Evolutionary conservation across 1,140 invertebrate species (phyloP).

Genomic region (Littorina saxatilis): DNA sequence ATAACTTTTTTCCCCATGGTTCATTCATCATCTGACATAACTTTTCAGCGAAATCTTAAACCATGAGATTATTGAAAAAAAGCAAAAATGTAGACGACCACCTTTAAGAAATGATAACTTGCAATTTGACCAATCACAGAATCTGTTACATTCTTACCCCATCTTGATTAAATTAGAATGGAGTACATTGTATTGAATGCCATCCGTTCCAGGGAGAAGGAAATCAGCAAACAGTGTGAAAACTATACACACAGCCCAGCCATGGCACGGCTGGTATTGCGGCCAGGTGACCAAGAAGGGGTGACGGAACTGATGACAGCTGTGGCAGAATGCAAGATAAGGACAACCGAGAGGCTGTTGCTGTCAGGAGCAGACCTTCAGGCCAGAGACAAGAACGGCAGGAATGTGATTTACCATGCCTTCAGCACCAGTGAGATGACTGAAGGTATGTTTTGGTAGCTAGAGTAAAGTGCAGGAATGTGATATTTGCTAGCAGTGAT

Average conservation of each 20-base stretch:
- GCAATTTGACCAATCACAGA: no score
- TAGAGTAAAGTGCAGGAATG: neutral
- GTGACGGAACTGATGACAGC: conserved; percentile 37
- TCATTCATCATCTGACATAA: no score
- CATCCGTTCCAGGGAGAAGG: neutral
- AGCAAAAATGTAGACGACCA: no score
- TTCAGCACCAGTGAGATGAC: conserved; percentile 24
- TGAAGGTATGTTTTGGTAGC: no score
- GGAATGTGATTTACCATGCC: conserved; percentile 44
- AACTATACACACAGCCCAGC: neutral
- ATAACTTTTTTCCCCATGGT: no score
- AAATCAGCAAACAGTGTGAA: neutral
- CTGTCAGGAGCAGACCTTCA: conserved; percentile 15
- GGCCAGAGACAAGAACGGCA: conserved; percentile 36
- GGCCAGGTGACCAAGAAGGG: neutral
- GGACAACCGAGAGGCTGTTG: neutral
- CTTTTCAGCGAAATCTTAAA: no score
- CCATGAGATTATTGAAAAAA: no score
- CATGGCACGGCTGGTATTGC: conserved; percentile 12
- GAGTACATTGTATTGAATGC: no score
- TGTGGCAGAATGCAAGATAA: conserved; percentile 11
- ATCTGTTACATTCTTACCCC: no score
- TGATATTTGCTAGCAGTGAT: neutral
- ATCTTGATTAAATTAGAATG: no score
- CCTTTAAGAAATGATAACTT: no score